A percentile compares a stretch with the other conserved stretches of the same genome.
Conservation (phyloP, 2,888 invertebrate species). For the Melangyna quadrimaculata region DNA sequence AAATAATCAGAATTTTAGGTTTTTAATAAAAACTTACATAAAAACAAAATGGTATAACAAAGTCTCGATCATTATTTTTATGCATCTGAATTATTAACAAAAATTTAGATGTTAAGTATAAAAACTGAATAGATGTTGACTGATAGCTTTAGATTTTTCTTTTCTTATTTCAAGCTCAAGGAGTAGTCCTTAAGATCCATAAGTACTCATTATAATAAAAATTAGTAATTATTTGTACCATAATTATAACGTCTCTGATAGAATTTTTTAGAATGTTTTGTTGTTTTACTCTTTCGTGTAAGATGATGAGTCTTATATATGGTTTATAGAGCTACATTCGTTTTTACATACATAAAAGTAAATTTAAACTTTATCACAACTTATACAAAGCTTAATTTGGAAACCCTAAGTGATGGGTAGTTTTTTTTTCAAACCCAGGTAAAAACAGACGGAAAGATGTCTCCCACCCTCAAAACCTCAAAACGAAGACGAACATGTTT, state of each 20-base stretch:
- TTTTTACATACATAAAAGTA: conserved; percentile 33
- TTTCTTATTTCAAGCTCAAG: no score
- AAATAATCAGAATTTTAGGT: no score
- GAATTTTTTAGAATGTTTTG: background rate
- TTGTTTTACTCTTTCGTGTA: conserved; percentile 45
- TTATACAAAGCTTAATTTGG: conserved; percentile 60
- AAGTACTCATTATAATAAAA: background rate
- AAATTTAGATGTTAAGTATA: no score
- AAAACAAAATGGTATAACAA: no score
- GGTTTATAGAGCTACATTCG: background rate
- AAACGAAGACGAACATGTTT: conserved; percentile 57
- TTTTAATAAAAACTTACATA: no score
- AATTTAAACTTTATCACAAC: conserved; percentile 58
- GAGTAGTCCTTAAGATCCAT: background rate
- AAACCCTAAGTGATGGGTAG: conserved; percentile 42
- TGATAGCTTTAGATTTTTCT: no score
- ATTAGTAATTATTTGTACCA: no score
- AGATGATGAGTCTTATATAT: conserved; percentile 53
- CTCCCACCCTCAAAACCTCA: conserved; percentile 36
- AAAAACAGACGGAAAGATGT: conserved; percentile 42
- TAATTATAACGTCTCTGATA: no score
- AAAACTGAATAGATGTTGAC: no score
- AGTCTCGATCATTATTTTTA: no score
- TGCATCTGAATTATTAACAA: no score
- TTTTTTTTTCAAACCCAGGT: conserved; percentile 41